phyloP scores from a whole-genome alignment of 2,113 vertebrate species.

The Corvus cornix region DNA sequence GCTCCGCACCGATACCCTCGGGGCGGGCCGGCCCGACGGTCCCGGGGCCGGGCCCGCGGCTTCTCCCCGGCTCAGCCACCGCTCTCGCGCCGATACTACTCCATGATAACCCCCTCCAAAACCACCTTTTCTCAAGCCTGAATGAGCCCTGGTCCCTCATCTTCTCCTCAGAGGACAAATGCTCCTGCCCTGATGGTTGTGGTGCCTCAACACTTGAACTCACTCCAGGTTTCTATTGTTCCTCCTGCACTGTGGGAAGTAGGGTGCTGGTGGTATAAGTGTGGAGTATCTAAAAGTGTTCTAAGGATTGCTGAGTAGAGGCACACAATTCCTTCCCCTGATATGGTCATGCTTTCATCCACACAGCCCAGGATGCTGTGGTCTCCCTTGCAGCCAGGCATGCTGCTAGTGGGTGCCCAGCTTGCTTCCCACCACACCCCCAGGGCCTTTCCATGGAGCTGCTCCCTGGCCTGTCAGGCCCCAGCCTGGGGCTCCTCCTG shows the following conservation, averaged over 20 bases:
- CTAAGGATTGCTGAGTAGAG: not conserved
- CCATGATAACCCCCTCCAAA: not conserved
- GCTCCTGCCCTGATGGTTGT: not conserved
- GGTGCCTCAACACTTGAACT: not conserved
- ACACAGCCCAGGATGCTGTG: not conserved
- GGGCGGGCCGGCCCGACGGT: too few relatives aligned
- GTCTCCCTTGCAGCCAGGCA: not conserved
- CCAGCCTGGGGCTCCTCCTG: not conserved
- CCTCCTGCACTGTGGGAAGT: not conserved
- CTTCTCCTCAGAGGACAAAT: not conserved
- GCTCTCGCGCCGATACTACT: not conserved
- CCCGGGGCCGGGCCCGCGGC: too few relatives aligned
- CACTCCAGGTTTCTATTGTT: not conserved
- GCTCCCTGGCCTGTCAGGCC: not conserved
- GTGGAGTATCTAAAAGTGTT: not conserved
- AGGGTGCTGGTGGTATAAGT: not conserved
- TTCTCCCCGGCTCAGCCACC: too few relatives aligned
- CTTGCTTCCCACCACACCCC: not conserved
- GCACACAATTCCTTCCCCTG: not conserved
- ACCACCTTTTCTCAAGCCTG: not conserved
- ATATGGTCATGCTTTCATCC: not conserved
- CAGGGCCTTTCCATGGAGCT: not conserved
- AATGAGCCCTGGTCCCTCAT: not conserved
- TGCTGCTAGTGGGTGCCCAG: not conserved
- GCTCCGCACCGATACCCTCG: too few relatives aligned